Evolutionary conservation across 2,888 invertebrate genomes (phyloP), one percentile per base, ranked within the genome.

Genomic region (Eristalinus sepulchralis): DNA sequence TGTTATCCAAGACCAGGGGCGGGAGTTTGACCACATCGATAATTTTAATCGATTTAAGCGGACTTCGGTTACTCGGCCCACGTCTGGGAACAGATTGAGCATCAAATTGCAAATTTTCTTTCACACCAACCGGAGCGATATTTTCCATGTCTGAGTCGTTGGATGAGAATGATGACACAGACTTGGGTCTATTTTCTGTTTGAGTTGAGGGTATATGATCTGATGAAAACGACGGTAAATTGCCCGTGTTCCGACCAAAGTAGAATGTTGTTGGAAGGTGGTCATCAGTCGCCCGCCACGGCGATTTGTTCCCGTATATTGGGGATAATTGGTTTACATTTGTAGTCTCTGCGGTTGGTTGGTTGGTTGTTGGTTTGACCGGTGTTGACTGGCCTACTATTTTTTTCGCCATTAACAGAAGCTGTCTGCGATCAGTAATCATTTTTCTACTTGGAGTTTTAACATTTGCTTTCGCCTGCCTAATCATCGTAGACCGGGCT

Each of bases 171-270:
- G 88, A 89, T 9, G 89, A 89, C 27, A 75, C 20, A 13, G 72
- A 73, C 33, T 75, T 76, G n/a, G 77, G 66, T 68, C 88, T 89
- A 1, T 88, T 83, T 10, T 88, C 89, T 2, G 39, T 70, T 13
- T 90, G 90, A 5, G 89, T 88, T 31, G 88, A 71, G 22, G 90
- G 89, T 85, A 91, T 88, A 62, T 89, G 88, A 82, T 92, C 92
- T 88, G 92, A 92, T 13, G 92, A 92, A 84, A 90, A 92, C 0
- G 92, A 91, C 0, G 92, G 92, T 39, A 92, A 80, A 39, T 91
- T 89, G n/a, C 90, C 90, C 13, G 89, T 89, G 36, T 91, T 91
- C 11, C 90, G 87, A 2, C 89, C 89, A 36, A 92, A 92, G 67
- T 89, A 89, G 76, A 92, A 92, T 8, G 89, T 88, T 60, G 81